phyloP scores from a whole-genome alignment of 2,113 vertebrate genomes.

The Cyphomyrus discorhynchus region DNA sequence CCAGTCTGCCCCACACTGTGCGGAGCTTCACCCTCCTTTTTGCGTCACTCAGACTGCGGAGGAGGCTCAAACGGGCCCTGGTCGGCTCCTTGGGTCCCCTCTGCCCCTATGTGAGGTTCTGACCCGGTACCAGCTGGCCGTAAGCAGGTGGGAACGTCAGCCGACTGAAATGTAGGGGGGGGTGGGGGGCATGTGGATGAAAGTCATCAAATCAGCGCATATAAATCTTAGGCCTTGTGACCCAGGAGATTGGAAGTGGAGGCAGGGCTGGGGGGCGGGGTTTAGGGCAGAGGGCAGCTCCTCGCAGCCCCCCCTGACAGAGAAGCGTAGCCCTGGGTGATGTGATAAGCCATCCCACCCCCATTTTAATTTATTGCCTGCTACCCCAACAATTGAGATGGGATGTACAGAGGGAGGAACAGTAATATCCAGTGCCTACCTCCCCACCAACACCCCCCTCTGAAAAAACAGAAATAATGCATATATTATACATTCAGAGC shows the following conservation, averaged over 20 bases:
- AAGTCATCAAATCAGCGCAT: conserved; percentile 38
- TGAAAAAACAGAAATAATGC: conserved; percentile 63
- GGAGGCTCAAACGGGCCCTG: background rate
- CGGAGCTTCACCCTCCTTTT: background rate
- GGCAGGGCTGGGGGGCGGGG: conserved; percentile 10
- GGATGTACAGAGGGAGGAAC: conserved; percentile 48
- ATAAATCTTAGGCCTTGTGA: conserved; percentile 47
- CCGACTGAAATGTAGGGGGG: background rate
- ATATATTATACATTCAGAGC: conserved; percentile 71
- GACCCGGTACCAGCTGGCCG: background rate
- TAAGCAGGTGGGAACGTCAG: background rate
- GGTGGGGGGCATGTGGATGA: conserved; percentile 20
- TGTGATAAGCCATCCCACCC: conserved; percentile 47
- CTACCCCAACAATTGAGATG: conserved; percentile 60
- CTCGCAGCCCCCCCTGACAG: conserved; percentile 32
- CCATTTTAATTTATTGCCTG: conserved; percentile 69
- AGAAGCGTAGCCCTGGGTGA: conserved; percentile 28
- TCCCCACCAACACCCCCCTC: conserved; percentile 52
- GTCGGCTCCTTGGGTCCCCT: background rate
- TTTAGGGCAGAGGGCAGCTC: conserved; percentile 33
- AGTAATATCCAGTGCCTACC: conserved; percentile 64
- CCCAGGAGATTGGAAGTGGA: conserved; percentile 20
- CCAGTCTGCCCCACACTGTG: background rate
- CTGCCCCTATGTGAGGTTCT: background rate
- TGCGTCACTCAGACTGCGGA: background rate